Evolutionary conservation across 92 coral and sea anemone genomes (phyloP), one percentile per base, ranked within the genome.

Genomic region (Actinernus sp.): DNA sequence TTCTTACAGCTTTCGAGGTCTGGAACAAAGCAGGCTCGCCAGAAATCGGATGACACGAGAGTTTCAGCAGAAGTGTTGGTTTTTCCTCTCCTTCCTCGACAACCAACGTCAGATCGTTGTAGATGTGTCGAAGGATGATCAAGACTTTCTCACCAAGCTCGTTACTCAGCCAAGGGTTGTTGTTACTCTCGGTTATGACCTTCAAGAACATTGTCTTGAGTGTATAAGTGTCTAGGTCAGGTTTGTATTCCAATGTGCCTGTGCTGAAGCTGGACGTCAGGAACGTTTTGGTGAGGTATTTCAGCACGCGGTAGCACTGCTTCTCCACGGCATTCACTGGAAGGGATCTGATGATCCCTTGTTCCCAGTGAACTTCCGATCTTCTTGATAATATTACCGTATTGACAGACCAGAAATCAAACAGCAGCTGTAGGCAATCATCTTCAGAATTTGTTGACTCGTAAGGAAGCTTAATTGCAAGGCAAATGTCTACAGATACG

Each of bases 361-460:
- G 36, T 44, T 78, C 85, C 72, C 71, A 78, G 0, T 9, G 31
- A 3, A 81, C 58, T 18, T 78, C 85, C 9, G 85, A 78, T 9
- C 85, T 59, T 13, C 85, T 59, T 50, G 81, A 23, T 43, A 81
- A 78, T 26, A 53, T 32, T 2, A 78, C 21, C n/a, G 62, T 3
- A 28, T 71, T 78, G 48, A 78, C 50, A 18, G 85, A 78, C 81
- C 81, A 71, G 73, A 78, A 78, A 21, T 71, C 85, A 54, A 71
- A 78, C 8, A 78, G 73, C 10, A 78, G 85, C 60, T 71, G 71
- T 49, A 78, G 17, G n/a, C n/a, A n/a, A n/a, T n/a, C n/a, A 30
- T 71, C 36, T 2, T 50, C 43, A 29, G 39, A 31, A 16, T 40
- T 44, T 0, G 36, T 21, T 0, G 62, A 27, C 0, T 2, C 6